Percentiles rank a stretch among this genome's conserved stretches.
Evolutionary conservation across 2,113 vertebrate species (phyloP).

Genomic region (Gobio gobio): DNA sequence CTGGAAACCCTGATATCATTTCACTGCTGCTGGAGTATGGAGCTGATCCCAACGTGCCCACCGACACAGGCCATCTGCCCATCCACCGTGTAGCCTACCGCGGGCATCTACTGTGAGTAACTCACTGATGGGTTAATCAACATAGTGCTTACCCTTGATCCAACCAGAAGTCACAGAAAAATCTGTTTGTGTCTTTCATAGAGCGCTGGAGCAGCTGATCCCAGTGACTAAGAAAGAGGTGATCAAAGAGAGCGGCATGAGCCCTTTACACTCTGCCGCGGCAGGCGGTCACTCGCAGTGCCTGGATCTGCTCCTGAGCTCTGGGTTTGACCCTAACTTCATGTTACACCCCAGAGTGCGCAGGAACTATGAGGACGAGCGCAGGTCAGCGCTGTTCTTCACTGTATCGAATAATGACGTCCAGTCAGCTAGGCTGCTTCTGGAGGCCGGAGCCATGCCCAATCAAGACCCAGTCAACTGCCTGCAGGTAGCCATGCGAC

Average conservation of each 20-base stretch:
- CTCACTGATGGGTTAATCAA: not conserved
- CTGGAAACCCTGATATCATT: conserved; percentile 90
- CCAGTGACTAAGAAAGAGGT: conserved; percentile 81
- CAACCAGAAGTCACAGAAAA: too few species aligned
- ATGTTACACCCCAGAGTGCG: conserved; percentile 89
- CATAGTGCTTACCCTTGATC: not conserved
- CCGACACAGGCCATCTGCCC: conserved; percentile 89
- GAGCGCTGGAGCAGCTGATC: conserved; percentile 84
- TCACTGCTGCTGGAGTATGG: conserved; percentile 85
- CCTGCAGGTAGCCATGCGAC: conserved; percentile 88
- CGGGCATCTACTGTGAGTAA: conserved; percentile 90
- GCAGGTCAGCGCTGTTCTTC: conserved; percentile 90
- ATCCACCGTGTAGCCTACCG: conserved; percentile 91
- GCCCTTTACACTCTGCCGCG: conserved; percentile 92
- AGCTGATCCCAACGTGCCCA: conserved; percentile 90
- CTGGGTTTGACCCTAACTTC: conserved; percentile 89
- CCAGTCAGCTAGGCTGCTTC: conserved; percentile 80
- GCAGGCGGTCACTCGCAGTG: conserved; percentile 87
- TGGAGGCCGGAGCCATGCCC: conserved; percentile 89
- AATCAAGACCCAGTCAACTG: conserved; percentile 96
- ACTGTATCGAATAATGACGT: conserved; percentile 90
- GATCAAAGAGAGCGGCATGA: conserved; percentile 91
- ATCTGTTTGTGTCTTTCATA: conserved; percentile 59
- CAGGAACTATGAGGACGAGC: conserved; percentile 87
- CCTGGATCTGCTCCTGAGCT: conserved; percentile 85